A percentile compares a stretch with the other conserved stretches of the same genome.
These are phyloP conservation scores for Chalcis sispes DNA, from an alignment of 2,888 invertebrate genomes.

Conservation along the genomic window DNA sequence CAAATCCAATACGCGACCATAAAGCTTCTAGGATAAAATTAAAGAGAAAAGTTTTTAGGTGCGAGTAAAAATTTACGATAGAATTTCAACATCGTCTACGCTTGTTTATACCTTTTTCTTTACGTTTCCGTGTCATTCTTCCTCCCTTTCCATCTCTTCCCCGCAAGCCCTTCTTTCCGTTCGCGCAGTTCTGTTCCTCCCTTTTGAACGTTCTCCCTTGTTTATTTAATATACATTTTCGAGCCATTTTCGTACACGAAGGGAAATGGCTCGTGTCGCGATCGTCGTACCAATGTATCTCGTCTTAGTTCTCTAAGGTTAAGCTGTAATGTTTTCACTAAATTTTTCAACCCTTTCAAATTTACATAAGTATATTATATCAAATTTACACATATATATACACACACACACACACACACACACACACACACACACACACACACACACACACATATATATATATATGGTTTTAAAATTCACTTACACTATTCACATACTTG, in stretches of 20 bases:
- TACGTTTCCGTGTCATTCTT: background rate
- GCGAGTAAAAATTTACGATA: conserved; percentile 25
- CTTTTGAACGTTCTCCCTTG: background rate
- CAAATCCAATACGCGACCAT: background rate
- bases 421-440: too few relatives aligned
- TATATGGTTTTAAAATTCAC: too few relatives aligned
- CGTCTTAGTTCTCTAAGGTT: too few relatives aligned
- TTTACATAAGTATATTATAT: too few relatives aligned
- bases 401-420: too few relatives aligned
- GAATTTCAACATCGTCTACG: background rate
- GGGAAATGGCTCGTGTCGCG: conserved; percentile 3
- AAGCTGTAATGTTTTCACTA: too few relatives aligned
- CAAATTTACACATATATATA: too few relatives aligned
- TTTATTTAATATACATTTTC: conserved; percentile 34
- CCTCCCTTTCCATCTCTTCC: background rate
- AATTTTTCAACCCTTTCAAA: too few relatives aligned
- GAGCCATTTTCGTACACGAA: conserved; percentile 1
- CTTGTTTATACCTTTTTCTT: conserved; percentile 9
- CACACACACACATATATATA: too few relatives aligned
- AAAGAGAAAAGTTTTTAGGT: conserved; percentile 23
- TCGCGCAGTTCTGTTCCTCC: background rate
- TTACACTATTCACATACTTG: too few relatives aligned
- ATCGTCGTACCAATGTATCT: background rate
- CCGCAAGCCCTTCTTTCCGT: background rate
- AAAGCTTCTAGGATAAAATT: conserved; percentile 10